phyloP scores from a whole-genome alignment of 2,888 invertebrate genomes.

The Ophioninae sp. region DNA sequence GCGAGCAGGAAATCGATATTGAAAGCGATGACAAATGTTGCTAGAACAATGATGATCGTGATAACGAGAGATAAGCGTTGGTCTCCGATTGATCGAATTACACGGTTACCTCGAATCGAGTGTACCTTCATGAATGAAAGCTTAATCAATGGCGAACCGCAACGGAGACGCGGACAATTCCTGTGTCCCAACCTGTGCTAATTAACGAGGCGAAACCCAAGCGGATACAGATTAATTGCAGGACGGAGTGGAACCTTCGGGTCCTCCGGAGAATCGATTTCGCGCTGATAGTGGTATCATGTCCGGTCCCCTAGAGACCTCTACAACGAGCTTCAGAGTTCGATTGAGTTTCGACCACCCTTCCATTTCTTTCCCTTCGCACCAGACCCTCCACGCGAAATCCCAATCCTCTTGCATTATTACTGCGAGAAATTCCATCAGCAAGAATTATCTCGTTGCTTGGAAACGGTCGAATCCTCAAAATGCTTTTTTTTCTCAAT shows the following conservation, averaged over 20 bases:
- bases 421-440: not conserved
- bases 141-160: not conserved
- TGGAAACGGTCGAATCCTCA: not conserved
- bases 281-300: conserved; percentile 13
- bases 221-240: conserved; percentile 34
- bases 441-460: not conserved
- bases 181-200: conserved; percentile 21
- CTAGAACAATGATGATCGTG: not conserved
- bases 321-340: not conserved
- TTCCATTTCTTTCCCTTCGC: conserved; percentile 9
- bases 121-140: not conserved
- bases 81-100: conserved; percentile 1
- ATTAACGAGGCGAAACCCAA: conserved; percentile 18
- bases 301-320: not conserved
- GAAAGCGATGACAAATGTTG: not conserved
- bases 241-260: conserved; percentile 14
- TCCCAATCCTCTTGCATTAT: not conserved
- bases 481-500: no score
- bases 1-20: not conserved
- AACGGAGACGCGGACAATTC: not conserved
- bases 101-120: not conserved
- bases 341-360: conserved; percentile 13
- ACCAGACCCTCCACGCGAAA: not conserved
- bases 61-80: not conserved
- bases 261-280: conserved; percentile 23